A percentile compares a stretch with the other conserved stretches of the same genome.
phyloP scores from a whole-genome alignment of 2,113 vertebrate species.

The Corythornis cristatus region DNA sequence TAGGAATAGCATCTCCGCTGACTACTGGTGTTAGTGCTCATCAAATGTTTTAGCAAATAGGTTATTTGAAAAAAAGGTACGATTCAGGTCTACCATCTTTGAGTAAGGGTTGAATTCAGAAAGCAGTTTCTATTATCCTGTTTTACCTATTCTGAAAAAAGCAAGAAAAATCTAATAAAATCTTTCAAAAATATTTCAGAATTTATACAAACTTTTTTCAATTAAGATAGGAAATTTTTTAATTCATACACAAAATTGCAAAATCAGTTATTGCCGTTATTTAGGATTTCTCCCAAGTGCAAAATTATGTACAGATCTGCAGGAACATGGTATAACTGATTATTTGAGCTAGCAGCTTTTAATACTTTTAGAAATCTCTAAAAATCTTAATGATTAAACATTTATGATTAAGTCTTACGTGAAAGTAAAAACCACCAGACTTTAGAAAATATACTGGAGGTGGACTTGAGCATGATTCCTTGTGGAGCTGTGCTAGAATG shows the following conservation, averaged over 20 bases:
- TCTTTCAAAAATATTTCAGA: background rate
- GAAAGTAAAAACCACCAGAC: conserved; percentile 22
- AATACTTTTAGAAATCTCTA: conserved; percentile 7
- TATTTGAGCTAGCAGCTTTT: conserved; percentile 25
- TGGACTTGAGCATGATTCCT: conserved; percentile 26
- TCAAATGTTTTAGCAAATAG: background rate
- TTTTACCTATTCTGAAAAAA: background rate
- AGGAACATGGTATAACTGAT: background rate
- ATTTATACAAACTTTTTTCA: background rate
- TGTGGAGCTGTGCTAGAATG: background rate
- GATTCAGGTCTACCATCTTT: background rate
- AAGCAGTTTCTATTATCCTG: background rate
- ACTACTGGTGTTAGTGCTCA: background rate
- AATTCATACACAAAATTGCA: background rate
- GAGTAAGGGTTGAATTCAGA: background rate
- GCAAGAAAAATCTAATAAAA: background rate
- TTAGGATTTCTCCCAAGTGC: background rate
- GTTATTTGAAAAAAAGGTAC: background rate
- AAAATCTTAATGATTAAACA: conserved; percentile 18
- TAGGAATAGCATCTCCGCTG: background rate
- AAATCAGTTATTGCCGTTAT: background rate
- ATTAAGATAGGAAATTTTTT: background rate
- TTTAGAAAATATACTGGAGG: conserved; percentile 20
- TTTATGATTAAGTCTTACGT: conserved; percentile 26
- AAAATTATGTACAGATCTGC: background rate